Evolutionary conservation across 2,888 invertebrate genomes (phyloP), one percentile per base, ranked within the genome.

Genomic region (Archips xylosteana): DNA sequence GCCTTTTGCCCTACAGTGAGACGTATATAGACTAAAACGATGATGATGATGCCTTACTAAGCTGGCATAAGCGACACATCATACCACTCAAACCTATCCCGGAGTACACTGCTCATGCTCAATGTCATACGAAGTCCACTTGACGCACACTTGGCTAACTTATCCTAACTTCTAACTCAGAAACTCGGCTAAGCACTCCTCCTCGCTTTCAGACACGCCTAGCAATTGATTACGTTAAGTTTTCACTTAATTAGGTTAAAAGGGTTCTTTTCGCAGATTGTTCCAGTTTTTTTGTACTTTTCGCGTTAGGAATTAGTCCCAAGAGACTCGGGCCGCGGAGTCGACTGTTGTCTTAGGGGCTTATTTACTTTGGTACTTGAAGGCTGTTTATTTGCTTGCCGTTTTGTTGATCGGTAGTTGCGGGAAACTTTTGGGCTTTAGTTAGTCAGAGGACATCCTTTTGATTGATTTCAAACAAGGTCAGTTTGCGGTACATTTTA

Each of bases 241-340:
- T 76, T 75, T 70, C 63, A 49, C 65, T 75, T 78, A 78, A 80
- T 81, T 76, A 76, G 74, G 77, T 78, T 79, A 78, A 79, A 80
- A 78, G 79, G 81, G 79, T 76, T 74, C 54, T 78, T 70, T 79
- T 80, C 74, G 75, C 77, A 76, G 66, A 77, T 76, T 76, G 71
- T 73, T 71, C 65, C 49, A 67, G 78, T 76, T 78, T 77, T 75
- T 74, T 39, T 66, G 34, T 61, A 47, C 59, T 47, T 70, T 70
- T 57, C 61, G 70, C 51, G 62, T 73, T 68, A 54, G 63, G 68
- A 72, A 73, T 73, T 68, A 73, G 67, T 63, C 72, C 47, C 68
- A 13, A 23, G 67, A 63, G 72, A 5, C 34, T 51, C n/a, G 65
- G 70, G 70, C 70, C 71, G 15, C 63, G 62, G n/a, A 70, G 32